Evolutionary conservation across 2,888 invertebrate species (phyloP).

Genomic region (Xylota sylvarum): DNA sequence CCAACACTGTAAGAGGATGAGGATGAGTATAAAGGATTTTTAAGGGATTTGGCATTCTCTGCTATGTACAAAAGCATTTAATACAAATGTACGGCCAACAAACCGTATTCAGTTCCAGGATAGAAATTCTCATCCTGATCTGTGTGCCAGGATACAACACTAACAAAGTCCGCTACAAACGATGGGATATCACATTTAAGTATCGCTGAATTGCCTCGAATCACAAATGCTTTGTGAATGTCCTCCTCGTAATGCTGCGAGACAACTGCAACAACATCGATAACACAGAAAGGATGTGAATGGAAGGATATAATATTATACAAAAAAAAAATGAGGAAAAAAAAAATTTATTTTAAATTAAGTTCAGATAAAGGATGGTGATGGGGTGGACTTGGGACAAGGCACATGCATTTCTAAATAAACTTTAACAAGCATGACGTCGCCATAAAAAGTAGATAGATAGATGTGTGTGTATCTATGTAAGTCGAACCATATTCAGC

Average conservation of each 20-base stretch:
- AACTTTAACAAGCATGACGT: slow-evolving; percentile 72
- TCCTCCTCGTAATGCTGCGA: slow-evolving; percentile 96
- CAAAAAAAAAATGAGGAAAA: slow-evolving; percentile 25
- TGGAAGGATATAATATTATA: slow-evolving; percentile 17
- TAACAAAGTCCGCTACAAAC: slow-evolving; percentile 96
- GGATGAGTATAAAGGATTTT: slow-evolving; percentile 39
- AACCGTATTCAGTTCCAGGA: slow-evolving; percentile 85
- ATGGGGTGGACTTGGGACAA: slow-evolving; percentile 4
- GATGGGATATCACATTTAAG: slow-evolving; percentile 96
- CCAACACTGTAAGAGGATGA: slow-evolving; percentile 39
- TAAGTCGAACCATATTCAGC: slow-evolving; percentile 84
- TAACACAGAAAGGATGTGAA: slow-evolving; percentile 44
- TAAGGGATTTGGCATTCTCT: slow-evolving; percentile 66
- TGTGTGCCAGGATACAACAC: slow-evolving; percentile 94
- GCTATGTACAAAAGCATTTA: slow-evolving; percentile 70
- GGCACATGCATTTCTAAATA: slow-evolving; percentile 61
- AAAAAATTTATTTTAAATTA: slow-evolving; percentile 15
- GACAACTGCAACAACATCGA: slow-evolving; percentile 88
- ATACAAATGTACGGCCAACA: slow-evolving; percentile 79
- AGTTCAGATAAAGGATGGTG: slow-evolving; percentile 21
- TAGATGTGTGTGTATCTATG: slow-evolving; percentile 17
- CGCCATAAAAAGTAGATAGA: slow-evolving; percentile 15
- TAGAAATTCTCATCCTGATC: slow-evolving; percentile 86
- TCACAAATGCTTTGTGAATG: slow-evolving; percentile 96
- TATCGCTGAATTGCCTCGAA: slow-evolving; percentile 94